Conservation (phyloP, 2,888 invertebrate species). For the Pseudococcus longispinus region DNA sequence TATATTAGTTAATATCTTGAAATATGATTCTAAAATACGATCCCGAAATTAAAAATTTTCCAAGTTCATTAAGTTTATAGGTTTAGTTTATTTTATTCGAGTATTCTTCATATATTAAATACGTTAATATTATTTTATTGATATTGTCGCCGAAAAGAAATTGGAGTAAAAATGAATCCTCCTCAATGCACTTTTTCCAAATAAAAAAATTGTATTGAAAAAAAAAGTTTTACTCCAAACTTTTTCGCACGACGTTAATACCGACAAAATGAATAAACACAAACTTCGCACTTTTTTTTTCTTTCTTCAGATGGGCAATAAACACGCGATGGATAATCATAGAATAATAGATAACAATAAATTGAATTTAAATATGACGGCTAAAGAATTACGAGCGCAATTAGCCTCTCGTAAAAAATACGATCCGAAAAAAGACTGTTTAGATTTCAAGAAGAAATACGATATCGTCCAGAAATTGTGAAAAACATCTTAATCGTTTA, state of each 20-base stretch:
- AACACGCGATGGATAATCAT: slow-evolving; percentile 44
- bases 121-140: no score
- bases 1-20: background rate
- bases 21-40: background rate
- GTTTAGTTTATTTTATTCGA: no score
- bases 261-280: background rate
- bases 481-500: slow-evolving; percentile 59
- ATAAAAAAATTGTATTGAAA: no score
- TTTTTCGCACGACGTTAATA: slow-evolving; percentile 48
- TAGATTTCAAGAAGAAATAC: slow-evolving; percentile 91
- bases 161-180: background rate
- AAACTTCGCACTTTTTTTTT: background rate
- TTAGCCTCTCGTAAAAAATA: slow-evolving; percentile 85
- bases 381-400: slow-evolving; percentile 88
- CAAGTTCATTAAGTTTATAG: no score
- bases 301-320: slow-evolving; percentile 48
- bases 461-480: slow-evolving; percentile 93
- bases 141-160: no score
- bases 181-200: no score
- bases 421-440: slow-evolving; percentile 87
- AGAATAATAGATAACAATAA: slow-evolving; percentile 55
- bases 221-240: background rate
- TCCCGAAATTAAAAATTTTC: background rate
- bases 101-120: no score
- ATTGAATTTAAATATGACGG: slow-evolving; percentile 86